Percentiles rank a stretch among this genome's conserved stretches.
Conservation (phyloP, 2,888 invertebrate species). For the Spodoptera littoralis region DNA sequence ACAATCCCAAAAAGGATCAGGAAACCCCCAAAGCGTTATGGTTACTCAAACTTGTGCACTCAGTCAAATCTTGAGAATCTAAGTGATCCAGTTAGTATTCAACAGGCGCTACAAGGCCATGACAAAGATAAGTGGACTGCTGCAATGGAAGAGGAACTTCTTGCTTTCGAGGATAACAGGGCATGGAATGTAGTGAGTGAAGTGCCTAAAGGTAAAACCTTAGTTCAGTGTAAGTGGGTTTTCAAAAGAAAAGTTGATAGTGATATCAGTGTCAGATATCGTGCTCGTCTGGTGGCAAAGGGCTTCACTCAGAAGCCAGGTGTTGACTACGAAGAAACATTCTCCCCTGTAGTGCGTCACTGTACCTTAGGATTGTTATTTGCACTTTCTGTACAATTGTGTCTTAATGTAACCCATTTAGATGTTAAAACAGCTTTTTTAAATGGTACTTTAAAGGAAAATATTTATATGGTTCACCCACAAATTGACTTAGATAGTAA, state of each 20-base stretch:
- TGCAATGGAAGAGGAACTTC: constrained; percentile 12
- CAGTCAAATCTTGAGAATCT: background rate
- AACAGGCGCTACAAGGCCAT: constrained; percentile 7
- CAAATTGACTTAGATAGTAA: no score
- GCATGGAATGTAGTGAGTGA: constrained; percentile 7
- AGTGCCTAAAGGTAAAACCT: background rate
- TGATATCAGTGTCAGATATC: constrained; percentile 13
- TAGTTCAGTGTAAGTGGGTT: constrained; percentile 23
- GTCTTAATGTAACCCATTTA: background rate
- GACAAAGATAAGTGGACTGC: constrained; percentile 8
- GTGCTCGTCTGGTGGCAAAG: constrained; percentile 12
- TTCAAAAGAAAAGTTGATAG: constrained; percentile 16
- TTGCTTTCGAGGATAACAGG: constrained; percentile 10
- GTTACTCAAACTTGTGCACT: constrained; percentile 7
- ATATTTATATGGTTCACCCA: no score
- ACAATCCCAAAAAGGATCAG: background rate
- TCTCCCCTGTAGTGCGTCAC: constrained; percentile 8
- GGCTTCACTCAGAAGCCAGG: constrained; percentile 14
- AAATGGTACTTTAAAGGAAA: background rate
- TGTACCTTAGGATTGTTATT: background rate
- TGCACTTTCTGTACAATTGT: constrained; percentile 2
- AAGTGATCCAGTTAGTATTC: constrained; percentile 4
- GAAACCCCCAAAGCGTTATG: constrained; percentile 10
- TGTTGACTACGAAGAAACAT: constrained; percentile 12
- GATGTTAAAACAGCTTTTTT: background rate